A percentile compares a stretch with the other conserved stretches of the same genome.
phyloP scores from a whole-genome alignment of 2,113 vertebrate species.

The Brachyhypopomus gauderio region DNA sequence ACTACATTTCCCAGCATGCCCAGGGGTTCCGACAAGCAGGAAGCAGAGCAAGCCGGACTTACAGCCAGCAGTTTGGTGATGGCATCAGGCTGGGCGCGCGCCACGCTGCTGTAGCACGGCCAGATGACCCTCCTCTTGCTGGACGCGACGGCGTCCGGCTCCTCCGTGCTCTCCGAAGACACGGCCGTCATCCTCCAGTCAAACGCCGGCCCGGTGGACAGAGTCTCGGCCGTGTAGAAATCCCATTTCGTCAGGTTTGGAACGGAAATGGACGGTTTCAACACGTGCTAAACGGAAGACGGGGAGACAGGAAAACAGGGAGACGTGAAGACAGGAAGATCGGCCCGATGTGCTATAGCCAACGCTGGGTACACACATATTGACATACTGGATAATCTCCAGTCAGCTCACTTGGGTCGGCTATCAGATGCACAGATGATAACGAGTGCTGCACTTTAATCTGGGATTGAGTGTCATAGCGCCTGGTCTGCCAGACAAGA shows the following conservation, averaged over 20 bases:
- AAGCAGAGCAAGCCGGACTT: slow-evolving; percentile 61
- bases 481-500: too few relatives aligned
- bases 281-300: slow-evolving; percentile 72
- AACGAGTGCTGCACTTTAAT: too few relatives aligned
- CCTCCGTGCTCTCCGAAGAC: slow-evolving; percentile 73
- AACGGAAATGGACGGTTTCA: slow-evolving; percentile 87
- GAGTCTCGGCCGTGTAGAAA: slow-evolving; percentile 90
- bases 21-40: not conserved
- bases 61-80: slow-evolving; percentile 91
- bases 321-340: not conserved
- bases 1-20: not conserved
- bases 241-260: slow-evolving; percentile 93
- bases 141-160: slow-evolving; percentile 73
- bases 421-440: too few relatives aligned
- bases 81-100: slow-evolving; percentile 86
- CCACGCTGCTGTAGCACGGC: slow-evolving; percentile 92
- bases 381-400: too few relatives aligned
- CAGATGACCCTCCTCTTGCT: slow-evolving; percentile 90
- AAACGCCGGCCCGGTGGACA: slow-evolving; percentile 89
- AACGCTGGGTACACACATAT: too few relatives aligned
- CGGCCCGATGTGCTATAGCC: too few relatives aligned
- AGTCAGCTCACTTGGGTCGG: too few relatives aligned
- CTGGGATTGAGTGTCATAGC: too few relatives aligned
- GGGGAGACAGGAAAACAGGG: slow-evolving; percentile 4
- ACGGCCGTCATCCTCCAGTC: slow-evolving; percentile 85